Base-by-base conservation (phyloP, 2,888 invertebrate species). In the Lasioglossum malachurum region DNA sequence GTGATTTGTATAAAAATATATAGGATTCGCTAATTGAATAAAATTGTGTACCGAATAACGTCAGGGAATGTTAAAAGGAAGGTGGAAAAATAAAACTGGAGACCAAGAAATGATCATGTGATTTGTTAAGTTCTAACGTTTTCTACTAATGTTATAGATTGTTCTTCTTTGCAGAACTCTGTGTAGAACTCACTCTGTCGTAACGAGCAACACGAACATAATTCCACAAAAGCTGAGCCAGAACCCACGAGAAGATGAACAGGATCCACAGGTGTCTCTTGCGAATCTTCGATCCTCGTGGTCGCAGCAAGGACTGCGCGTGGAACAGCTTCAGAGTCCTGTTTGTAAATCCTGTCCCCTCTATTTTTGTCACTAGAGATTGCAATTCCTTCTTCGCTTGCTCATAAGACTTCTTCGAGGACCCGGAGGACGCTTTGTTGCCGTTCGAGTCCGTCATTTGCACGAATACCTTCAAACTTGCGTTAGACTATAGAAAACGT, bases 331-430 rank as follows among this genome's bases (percentile, higher is more conserved):
- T 80, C n/a, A 89, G 31, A 2, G 90, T 88, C 4, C 91, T 91
- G 1, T 73, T 41, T 0, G 76, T n/a, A 0, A 90, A 46, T 7
- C 69, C 84, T 23, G 91, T 74, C 0, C 83, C 86, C 69, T 93
- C 88, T 72, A 94, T 88, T 49, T 89, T 93, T 0, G 41, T 84
- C 5, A 94, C 75, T 46, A 94, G 91, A 16, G 81, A 71, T 49
- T 86, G 75, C 7, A 94, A 64, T 31, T 94, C 93, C 41, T 92
- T 92, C 57, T 78, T 91, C 23, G 94, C 94, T 19, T 69, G 31
- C 4, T 92, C 92, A 23, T 92, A 46, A 23, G 91, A 90, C 75
- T 90, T 92, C 27, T 80, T 87, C 71, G 86, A 84, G 2, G 81
- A 46, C 5, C 87, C 86, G 23, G 73, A 27, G 31, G 69, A 14